Evolutionary conservation across 2,113 vertebrate genomes (phyloP).

Genomic region (Amblyornis subalaris): DNA sequence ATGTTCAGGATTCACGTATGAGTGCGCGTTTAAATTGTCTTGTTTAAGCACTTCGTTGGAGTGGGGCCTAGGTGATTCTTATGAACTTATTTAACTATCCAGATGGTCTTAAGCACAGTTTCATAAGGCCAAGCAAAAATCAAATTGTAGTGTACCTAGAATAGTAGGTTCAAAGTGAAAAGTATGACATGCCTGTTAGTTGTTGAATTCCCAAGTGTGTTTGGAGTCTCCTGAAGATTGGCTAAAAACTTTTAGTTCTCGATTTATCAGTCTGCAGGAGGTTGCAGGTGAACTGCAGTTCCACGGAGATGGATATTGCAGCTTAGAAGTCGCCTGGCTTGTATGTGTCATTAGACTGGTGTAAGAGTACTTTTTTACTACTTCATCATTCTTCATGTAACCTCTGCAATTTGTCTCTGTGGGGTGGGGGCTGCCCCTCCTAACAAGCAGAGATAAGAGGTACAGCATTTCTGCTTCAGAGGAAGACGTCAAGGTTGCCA

Average conservation of each 20-base stretch:
- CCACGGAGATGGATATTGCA: not conserved
- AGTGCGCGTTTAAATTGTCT: not conserved
- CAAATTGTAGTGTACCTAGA: not conserved
- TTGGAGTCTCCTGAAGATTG: not conserved
- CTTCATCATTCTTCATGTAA: not conserved
- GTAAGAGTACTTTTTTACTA: not conserved
- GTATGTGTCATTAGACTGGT: not conserved
- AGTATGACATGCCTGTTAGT: not conserved
- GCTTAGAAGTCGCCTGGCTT: not conserved
- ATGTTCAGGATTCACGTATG: not conserved
- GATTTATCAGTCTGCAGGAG: not conserved
- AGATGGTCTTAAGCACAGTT: not conserved
- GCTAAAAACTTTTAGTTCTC: not conserved
- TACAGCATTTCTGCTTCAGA: not conserved
- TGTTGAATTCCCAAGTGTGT: not conserved
- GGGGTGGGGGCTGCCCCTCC: not conserved
- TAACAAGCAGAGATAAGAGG: not conserved
- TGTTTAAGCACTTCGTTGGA: not conserved
- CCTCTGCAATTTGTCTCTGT: not conserved
- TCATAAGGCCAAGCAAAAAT: not conserved
- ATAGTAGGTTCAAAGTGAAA: not conserved
- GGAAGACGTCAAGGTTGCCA: not conserved
- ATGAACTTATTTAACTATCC: not conserved
- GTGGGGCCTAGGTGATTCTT: not conserved
- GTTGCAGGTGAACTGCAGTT: not conserved